phyloP scores from a whole-genome alignment of 2,113 vertebrate genomes.

The Orcinus orca region DNA sequence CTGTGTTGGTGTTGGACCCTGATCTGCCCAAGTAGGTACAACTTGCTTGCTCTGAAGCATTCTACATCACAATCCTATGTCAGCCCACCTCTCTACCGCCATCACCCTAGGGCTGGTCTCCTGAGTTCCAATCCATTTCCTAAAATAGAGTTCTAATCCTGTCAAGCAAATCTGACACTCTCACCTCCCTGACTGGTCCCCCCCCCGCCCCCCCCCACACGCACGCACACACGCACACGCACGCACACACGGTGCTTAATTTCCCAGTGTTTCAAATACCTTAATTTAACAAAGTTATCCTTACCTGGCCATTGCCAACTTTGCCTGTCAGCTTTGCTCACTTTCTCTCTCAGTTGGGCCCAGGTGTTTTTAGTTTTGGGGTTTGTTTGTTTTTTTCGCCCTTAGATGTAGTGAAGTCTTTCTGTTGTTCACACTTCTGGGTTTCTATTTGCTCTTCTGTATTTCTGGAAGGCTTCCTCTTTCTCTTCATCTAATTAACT shows the following conservation, averaged over 20 bases:
- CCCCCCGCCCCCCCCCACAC: background rate
- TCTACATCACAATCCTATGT: background rate
- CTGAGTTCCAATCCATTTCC: background rate
- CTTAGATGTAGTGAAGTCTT: background rate
- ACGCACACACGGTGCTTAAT: background rate
- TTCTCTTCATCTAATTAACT: constrained; percentile 25
- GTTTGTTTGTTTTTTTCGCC: background rate
- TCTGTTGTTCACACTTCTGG: background rate
- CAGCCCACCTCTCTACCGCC: background rate
- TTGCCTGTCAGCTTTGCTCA: background rate
- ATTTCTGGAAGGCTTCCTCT: background rate
- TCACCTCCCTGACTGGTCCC: background rate
- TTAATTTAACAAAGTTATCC: background rate
- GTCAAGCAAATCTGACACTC: background rate
- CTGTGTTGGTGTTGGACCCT: background rate
- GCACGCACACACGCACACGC: too few relatives aligned
- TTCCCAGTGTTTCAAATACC: background rate
- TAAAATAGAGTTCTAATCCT: background rate
- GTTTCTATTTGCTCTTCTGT: background rate
- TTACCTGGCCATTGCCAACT: background rate
- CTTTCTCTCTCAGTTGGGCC: background rate
- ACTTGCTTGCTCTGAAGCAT: background rate
- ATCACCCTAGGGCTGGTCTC: background rate
- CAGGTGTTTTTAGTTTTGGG: background rate
- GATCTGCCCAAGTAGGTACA: background rate